phyloP scores from a whole-genome alignment of 2,113 vertebrate species.

The Prinia subflava region DNA sequence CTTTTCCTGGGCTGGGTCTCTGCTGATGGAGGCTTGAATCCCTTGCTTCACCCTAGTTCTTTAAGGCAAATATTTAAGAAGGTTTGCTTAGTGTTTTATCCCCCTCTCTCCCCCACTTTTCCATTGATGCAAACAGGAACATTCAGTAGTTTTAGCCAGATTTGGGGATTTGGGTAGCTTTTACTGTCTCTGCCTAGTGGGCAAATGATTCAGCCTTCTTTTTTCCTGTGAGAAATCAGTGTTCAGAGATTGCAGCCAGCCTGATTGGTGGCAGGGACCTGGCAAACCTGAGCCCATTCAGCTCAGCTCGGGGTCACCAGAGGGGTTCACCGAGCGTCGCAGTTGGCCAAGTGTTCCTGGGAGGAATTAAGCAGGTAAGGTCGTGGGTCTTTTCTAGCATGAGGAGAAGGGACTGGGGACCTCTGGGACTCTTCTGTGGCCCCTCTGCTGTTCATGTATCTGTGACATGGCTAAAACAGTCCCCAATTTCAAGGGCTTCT shows the following conservation, averaged over 20 bases:
- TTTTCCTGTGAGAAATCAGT: not conserved
- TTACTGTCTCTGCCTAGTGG: not conserved
- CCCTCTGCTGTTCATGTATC: not conserved
- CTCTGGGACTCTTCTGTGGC: not conserved
- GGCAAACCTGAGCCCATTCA: rapidly evolving
- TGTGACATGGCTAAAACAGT: not conserved
- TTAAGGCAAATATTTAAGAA: not conserved
- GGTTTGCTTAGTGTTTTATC: not conserved
- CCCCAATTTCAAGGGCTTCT: not conserved
- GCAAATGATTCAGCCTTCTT: not conserved
- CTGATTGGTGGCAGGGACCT: not conserved
- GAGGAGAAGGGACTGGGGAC: not conserved
- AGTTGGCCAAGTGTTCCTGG: not conserved
- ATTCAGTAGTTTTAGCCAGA: not conserved
- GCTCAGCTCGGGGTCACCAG: not conserved
- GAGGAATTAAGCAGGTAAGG: not conserved
- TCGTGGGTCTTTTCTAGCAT: not conserved
- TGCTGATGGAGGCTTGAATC: not conserved
- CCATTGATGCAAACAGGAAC: not conserved
- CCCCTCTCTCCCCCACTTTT: not conserved
- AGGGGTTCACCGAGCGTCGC: rapidly evolving
- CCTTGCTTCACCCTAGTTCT: not conserved
- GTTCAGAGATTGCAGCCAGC: not conserved
- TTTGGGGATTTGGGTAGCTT: not conserved
- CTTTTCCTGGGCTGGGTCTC: not conserved